phyloP scores from a whole-genome alignment of 2,888 invertebrate genomes.

The Galerucella pusilla region DNA sequence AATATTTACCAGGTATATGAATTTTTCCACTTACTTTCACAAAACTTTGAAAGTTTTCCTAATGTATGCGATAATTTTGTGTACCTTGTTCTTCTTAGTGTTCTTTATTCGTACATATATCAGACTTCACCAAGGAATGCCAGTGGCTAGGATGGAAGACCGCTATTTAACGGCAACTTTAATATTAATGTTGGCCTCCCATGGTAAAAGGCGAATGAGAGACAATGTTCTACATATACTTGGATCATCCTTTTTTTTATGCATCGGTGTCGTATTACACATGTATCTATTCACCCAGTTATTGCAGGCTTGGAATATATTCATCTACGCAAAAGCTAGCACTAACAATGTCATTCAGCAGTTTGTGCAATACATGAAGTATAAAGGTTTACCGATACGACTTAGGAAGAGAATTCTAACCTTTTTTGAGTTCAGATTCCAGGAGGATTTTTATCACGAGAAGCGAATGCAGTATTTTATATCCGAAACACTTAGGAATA shows the following conservation, averaged over 20 bases:
- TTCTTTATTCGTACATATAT: background rate
- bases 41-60: slow-evolving; percentile 20
- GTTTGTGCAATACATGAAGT: slow-evolving; percentile 63
- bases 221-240: too few species aligned
- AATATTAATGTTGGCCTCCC: slow-evolving; percentile 12
- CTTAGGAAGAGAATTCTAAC: slow-evolving; percentile 59
- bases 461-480: slow-evolving; percentile 59
- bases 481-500: slow-evolving; percentile 51
- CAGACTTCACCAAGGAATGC: background rate
- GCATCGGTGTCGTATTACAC: background rate
- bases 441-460: slow-evolving; percentile 62
- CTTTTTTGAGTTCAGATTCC: slow-evolving; percentile 63
- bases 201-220: background rate
- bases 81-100: background rate
- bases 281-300: slow-evolving; percentile 8
- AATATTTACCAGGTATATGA: slow-evolving; percentile 9
- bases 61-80: slow-evolving; percentile 11
- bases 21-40: slow-evolving; percentile 21
- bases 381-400: slow-evolving; percentile 62
- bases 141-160: too few species aligned
- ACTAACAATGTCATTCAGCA: slow-evolving; percentile 59
- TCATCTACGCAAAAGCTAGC: slow-evolving; percentile 51
- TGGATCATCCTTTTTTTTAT: background rate
- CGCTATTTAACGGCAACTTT: slow-evolving; percentile 21
- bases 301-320: slow-evolving; percentile 47